phyloP scores from a whole-genome alignment of 1,140 invertebrate species.

The Rhagoletis pomonella region DNA sequence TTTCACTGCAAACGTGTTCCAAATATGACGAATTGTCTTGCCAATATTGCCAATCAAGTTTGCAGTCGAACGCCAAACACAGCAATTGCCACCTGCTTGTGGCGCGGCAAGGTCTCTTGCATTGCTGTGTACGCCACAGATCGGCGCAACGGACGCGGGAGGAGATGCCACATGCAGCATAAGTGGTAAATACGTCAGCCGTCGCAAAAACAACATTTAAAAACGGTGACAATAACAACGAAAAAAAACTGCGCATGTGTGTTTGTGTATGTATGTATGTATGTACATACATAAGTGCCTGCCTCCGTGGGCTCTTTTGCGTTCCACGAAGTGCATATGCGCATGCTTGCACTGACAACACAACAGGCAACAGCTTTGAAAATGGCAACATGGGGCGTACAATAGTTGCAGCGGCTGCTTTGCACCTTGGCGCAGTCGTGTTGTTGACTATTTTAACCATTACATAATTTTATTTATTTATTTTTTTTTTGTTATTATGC shows the following conservation, averaged over 20 bases:
- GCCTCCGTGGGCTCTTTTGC: background rate
- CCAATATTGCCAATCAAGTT: conserved; percentile 50
- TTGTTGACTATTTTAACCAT: background rate
- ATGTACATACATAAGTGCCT: background rate
- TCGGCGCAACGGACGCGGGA: background rate
- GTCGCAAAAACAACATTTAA: background rate
- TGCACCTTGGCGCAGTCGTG: conserved; percentile 33
- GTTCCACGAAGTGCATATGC: background rate
- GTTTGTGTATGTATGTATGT: background rate
- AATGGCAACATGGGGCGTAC: background rate
- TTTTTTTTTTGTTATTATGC: background rate
- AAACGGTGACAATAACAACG: conserved; percentile 29
- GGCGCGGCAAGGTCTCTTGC: conserved; percentile 11
- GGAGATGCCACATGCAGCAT: background rate
- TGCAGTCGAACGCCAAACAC: conserved; percentile 24
- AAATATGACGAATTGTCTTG: conserved; percentile 52
- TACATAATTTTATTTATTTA: background rate
- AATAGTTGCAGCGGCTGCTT: background rate
- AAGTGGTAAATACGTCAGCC: background rate
- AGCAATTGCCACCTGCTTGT: conserved; percentile 27
- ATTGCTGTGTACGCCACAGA: background rate
- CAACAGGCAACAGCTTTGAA: background rate
- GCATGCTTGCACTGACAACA: background rate
- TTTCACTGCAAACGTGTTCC: conserved; percentile 48
- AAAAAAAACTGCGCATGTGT: no score